Base-by-base conservation (phyloP, 2,797 vertebrate species). In the Cyclopterus lumpus region DNA sequence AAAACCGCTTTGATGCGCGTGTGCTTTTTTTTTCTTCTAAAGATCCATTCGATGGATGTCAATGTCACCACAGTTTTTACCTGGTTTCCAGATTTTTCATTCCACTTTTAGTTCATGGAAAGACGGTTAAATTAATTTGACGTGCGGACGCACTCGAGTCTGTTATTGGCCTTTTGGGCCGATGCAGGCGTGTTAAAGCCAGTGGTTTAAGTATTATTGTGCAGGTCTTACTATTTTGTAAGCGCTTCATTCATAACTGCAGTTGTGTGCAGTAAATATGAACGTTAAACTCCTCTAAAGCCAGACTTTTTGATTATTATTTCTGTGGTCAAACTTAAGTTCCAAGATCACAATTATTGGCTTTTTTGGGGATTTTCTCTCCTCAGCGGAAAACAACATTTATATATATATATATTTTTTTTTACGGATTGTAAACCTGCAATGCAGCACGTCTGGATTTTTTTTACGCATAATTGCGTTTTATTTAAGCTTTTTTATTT, bases 71-170 rank as follows among this genome's bases (percentile, higher is more conserved):
- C n/a, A n/a, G n/a, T n/a, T n/a, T n/a, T n/a, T n/a, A n/a, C n/a
- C n/a, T n/a, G n/a, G n/a, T n/a, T n/a, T n/a, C n/a, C n/a, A n/a
- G n/a, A n/a, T n/a, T n/a, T n/a, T n/a, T 44, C 63, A 32, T 64
- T 83, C 57, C 59, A 48, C 36, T 58, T 63, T 73, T 78, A 40
- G 54, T 22, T 38, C n/a, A 63, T 8, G 12, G 61, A 66, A 46
- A 81, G 64, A 73, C 3, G 3, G 77, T 82, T 83, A 24, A 57
- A 61, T 57, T 83, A 24, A 57, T 61, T 57, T 70, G 73, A 65
- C 30, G 54, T 6, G 48, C 76, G 26, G 22, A 36, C 55, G 38
- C 32, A 12, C 16, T 62, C 51, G 20, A 8, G 32, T 24, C 28
- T 4, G 14, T 61, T 71, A n/a, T n/a, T n/a, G n/a, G n/a, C n/a